Base-by-base conservation (phyloP, 2,888 invertebrate genomes). In the Hofmannophila pseudospretella region DNA sequence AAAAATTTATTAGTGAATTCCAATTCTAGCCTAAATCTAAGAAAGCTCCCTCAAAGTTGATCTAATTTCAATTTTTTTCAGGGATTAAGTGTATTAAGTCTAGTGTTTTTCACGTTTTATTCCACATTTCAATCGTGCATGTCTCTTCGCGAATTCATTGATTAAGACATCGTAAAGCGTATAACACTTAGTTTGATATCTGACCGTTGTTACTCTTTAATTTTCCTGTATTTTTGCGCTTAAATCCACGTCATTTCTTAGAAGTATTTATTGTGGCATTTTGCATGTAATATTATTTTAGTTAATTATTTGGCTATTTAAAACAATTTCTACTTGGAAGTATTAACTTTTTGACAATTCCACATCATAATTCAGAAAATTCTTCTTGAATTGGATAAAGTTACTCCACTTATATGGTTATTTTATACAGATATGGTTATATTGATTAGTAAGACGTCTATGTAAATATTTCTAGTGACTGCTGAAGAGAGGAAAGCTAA, bases 401-500 rank as follows among this genome's bases (percentile, higher is more conserved):
- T n/a, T n/a, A n/a, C n/a, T n/a, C n/a, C n/a, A n/a, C n/a, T n/a
- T n/a, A n/a, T n/a, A n/a, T n/a, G n/a, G n/a, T n/a, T n/a, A n/a
- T n/a, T n/a, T n/a, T n/a, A n/a, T n/a, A n/a, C n/a, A n/a, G n/a
- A n/a, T n/a, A n/a, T n/a, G n/a, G n/a, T n/a, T n/a, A n/a, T n/a
- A n/a, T n/a, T n/a, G n/a, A n/a, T n/a, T n/a, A n/a, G n/a, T n/a
- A n/a, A n/a, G n/a, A n/a, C n/a, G n/a, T n/a, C n/a, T n/a, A n/a
- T n/a, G n/a, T n/a, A n/a, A n/a, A 3, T 22, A 9, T 42, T 59
- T 64, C 38, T 63, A 95, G 94, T 91, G 66, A 90, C 91, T 36
- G 79, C 90, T 12, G 94, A 92, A 61, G 94, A 95, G 61, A 90
- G 92, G 39, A 90, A 88, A 49, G 89, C 90, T 46, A 89, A 92